Evolutionary conservation across 2,888 invertebrate species (phyloP).

Genomic region (Zygaena filipendulae): DNA sequence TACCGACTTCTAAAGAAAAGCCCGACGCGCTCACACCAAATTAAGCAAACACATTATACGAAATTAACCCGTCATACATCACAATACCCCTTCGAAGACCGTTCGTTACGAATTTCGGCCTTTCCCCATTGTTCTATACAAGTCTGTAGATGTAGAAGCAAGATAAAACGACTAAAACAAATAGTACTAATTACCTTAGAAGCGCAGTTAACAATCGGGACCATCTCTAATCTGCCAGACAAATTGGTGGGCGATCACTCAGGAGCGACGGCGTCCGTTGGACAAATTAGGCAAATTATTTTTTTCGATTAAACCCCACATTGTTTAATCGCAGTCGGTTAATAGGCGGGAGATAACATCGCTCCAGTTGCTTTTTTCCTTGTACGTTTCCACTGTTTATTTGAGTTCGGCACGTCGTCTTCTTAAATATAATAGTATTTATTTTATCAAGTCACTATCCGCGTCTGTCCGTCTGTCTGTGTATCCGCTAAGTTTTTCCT

Average conservation of each 20-base stretch:
- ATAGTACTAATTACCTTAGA: slow-evolving; percentile 59
- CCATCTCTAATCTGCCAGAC: slow-evolving; percentile 50
- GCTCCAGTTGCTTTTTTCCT: slow-evolving; percentile 20
- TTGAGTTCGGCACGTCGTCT: too few species aligned
- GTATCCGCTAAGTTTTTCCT: too few species aligned
- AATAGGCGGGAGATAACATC: slow-evolving; percentile 48
- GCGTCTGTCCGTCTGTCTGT: too few species aligned
- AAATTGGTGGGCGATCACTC: slow-evolving; percentile 47
- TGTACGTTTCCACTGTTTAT: slow-evolving; percentile 20
- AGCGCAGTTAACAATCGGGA: slow-evolving; percentile 49
- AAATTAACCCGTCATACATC: too few species aligned
- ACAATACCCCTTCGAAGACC: too few species aligned
- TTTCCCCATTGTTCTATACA: slow-evolving; percentile 49
- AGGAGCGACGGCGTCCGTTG: slow-evolving; percentile 20
- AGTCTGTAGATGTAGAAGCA: slow-evolving; percentile 26
- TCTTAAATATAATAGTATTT: too few species aligned
- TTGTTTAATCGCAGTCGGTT: slow-evolving; percentile 58
- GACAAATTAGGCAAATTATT: slow-evolving; percentile 62
- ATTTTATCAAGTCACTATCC: too few species aligned
- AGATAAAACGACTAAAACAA: slow-evolving; percentile 55
- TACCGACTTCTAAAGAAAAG: too few species aligned
- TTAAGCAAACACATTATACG: too few species aligned
- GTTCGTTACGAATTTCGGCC: slow-evolving; percentile 42
- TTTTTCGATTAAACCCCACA: slow-evolving; percentile 56
- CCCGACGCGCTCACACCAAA: too few species aligned